Base-by-base conservation (phyloP, 2,113 vertebrate genomes). In the Myrmecobius fasciatus region DNA sequence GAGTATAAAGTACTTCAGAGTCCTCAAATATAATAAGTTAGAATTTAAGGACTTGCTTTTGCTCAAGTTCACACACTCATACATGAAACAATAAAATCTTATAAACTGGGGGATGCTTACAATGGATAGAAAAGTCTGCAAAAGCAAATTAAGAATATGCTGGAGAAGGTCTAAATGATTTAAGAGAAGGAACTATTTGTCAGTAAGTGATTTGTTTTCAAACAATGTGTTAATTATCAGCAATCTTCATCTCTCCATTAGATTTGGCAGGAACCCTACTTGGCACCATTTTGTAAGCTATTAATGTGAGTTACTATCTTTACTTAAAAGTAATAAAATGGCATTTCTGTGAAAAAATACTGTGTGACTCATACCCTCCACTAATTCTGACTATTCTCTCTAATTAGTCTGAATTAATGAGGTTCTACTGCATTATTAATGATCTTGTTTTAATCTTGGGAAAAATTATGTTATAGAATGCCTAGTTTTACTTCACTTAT, bases 371-470 rank as follows among this genome's bases (percentile, higher is more conserved):
- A 96, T 95, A 60, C 43, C 26, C 28, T 25, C 43, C 46, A 88
- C n/a, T 53, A 48, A 89, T 36, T 91, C 67, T 92, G 54, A 75
- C 10, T 52, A 88, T 49, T 96, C 47, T 53, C 92, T 17, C 56
- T 91, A 8, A 90, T 47, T 67, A 53, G 56, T 49, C 56, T 92
- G n/a, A 93, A 89, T 60, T 67, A 52, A 75, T 67, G n/a, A 94
- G 52, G 95, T 94, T 31, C 67, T 93, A 36, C 94, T 52, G 46
- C 54, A 47, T 60, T 95, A 26, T 90, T 97, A 89, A 95, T 95
- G 67, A 89, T 96, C 56, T n/a, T 89, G 88, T 90, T 95, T 92
- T 93, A 95, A 92, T 49, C 95, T 94, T 90, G 94, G 67, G 94
- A 94, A 96, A 46, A 93, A 93, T 46, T 49, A 91, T 53, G 54